Evolutionary conservation across 30 jellyfish, hydroid and myxozoan species (phyloP).

Genomic region (Pelagia noctiluca): DNA sequence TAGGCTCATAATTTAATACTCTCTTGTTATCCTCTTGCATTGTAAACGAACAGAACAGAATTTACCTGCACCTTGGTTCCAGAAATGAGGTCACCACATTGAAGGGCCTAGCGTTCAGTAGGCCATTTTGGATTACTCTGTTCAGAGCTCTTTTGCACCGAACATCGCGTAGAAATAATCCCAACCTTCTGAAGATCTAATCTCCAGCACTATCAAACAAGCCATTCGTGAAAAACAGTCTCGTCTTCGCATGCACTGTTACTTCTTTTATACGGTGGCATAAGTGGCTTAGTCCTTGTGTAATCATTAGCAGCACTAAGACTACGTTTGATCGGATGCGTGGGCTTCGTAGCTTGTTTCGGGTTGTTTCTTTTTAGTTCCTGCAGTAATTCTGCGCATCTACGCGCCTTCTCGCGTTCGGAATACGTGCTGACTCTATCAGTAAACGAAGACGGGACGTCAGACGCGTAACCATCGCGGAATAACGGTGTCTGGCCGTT

Average conservation of each 20-base stretch:
- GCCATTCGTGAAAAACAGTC: constrained; percentile 94
- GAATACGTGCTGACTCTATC: constrained; percentile 67
- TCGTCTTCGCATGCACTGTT: constrained; percentile 88
- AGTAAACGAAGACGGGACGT: constrained; percentile 69
- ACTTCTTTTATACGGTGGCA: constrained; percentile 74
- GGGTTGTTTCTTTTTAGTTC: constrained; percentile 81
- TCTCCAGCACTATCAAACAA: no score
- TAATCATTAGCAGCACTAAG: constrained; percentile 79
- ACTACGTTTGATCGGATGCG: constrained; percentile 66
- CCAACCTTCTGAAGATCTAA: no score
- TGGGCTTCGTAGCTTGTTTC: constrained; percentile 50
- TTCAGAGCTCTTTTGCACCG: no score
- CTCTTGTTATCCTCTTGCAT: no score
- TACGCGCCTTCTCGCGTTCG: constrained; percentile 92
- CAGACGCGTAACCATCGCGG: constrained; percentile 88
- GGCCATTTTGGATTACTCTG: no score
- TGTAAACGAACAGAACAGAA: no score
- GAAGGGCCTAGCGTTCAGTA: no score
- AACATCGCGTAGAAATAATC: no score
- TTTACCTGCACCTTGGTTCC: no score
- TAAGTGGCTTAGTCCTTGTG: constrained; percentile 60
- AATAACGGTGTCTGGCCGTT: constrained; percentile 65
- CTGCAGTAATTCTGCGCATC: constrained; percentile 91
- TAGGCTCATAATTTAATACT: no score
- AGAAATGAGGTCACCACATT: no score